Evolutionary conservation across 2,888 invertebrate genomes (phyloP).

Genomic region (Alloplasta piceator): DNA sequence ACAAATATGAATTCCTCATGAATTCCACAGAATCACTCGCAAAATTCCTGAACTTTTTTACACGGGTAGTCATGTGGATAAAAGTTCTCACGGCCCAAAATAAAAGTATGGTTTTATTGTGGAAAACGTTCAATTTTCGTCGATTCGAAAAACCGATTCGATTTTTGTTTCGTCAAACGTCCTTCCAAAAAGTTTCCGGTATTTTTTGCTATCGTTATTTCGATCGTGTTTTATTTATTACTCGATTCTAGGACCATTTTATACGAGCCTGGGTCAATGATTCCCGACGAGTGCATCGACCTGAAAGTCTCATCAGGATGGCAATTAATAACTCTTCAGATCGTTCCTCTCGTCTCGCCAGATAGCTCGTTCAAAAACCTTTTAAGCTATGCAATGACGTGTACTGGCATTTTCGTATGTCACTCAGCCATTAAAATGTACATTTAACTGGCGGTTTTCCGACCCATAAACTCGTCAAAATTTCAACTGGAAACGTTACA

Average conservation of each 20-base stretch:
- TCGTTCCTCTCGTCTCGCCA: neutral
- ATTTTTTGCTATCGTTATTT: too few species aligned
- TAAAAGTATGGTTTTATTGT: too few species aligned
- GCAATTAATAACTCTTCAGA: neutral
- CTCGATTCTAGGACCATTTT: neutral
- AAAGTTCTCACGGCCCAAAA: too few species aligned
- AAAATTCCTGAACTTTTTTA: too few species aligned
- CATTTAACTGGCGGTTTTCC: slow-evolving; percentile 1
- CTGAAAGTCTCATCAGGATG: neutral
- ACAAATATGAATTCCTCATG: too few species aligned
- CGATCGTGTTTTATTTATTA: too few species aligned
- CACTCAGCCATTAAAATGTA: neutral
- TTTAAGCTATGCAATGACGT: neutral
- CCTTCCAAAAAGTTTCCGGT: too few species aligned
- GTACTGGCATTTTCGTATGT: neutral
- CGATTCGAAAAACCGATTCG: too few species aligned
- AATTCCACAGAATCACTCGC: too few species aligned
- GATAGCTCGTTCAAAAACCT: neutral
- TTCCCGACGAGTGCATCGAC: slow-evolving; percentile 24
- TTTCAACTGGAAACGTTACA: neutral
- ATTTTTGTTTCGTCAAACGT: too few species aligned
- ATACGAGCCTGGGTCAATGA: slow-evolving; percentile 5
- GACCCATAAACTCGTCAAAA: neutral
- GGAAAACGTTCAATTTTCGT: too few species aligned
- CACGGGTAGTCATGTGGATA: too few species aligned